Evolutionary conservation across 2,888 invertebrate species (phyloP).

Genomic region (Drosophila cracens): DNA sequence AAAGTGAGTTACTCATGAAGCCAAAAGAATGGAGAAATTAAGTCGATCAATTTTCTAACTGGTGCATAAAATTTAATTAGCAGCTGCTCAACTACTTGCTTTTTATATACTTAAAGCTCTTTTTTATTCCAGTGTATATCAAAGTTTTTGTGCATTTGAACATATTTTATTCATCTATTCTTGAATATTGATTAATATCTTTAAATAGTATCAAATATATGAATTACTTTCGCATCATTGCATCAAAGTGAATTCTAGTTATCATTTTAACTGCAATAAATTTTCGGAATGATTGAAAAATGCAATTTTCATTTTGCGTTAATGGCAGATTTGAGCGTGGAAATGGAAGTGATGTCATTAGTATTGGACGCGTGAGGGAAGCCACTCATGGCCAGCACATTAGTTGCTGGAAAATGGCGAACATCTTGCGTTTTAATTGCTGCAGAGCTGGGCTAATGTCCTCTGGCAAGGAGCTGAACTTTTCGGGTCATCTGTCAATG

Average conservation of each 20-base stretch:
- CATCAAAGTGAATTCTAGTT: neutral
- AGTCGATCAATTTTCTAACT: no score
- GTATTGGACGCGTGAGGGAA: slow-evolving; percentile 41
- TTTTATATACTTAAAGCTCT: neutral
- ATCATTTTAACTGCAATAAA: neutral
- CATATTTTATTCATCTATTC: fast-evolving
- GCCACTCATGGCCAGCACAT: slow-evolving; percentile 69
- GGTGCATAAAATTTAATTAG: no score
- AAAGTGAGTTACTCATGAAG: fast-evolving
- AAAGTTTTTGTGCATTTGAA: neutral
- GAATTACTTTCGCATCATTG: neutral
- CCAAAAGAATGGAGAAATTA: neutral
- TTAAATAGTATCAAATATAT: neutral
- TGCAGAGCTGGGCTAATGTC: slow-evolving; percentile 18
- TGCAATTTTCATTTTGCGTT: slow-evolving; percentile 9
- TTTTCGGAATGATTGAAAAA: slow-evolving; percentile 22
- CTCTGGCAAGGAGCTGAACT: slow-evolving; percentile 20
- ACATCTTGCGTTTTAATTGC: neutral
- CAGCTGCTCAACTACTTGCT: no score
- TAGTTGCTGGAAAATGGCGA: slow-evolving; percentile 40
- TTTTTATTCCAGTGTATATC: neutral
- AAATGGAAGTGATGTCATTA: slow-evolving; percentile 58
- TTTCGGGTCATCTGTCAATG: slow-evolving; percentile 64
- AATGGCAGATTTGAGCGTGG: slow-evolving; percentile 10
- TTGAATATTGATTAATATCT: neutral